Conservation (phyloP, 1,140 invertebrate species). For the Hermetia illucens region DNA sequence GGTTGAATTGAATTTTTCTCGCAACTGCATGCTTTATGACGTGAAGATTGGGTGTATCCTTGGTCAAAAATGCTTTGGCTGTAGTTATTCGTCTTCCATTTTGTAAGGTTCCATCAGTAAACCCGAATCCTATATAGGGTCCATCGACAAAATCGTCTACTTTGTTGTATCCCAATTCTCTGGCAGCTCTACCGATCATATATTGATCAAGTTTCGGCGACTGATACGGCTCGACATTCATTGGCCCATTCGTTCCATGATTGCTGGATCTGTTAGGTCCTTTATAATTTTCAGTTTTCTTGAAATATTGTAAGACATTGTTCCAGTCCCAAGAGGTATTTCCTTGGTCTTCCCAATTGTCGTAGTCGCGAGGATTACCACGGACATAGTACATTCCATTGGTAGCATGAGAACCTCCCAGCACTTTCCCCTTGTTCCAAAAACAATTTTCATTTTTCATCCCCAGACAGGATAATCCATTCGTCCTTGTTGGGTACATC, state of each 20-base stretch:
- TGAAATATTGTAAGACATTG: slow-evolving; percentile 20
- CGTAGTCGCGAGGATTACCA: slow-evolving; percentile 19
- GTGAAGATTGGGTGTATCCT: slow-evolving; percentile 48
- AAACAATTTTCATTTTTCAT: slow-evolving; percentile 36
- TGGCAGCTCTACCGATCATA: slow-evolving; percentile 45
- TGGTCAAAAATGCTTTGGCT: slow-evolving; percentile 43
- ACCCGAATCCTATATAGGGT: slow-evolving; percentile 27
- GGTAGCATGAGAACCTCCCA: slow-evolving; percentile 63
- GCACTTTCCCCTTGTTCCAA: slow-evolving; percentile 51
- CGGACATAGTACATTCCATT: slow-evolving; percentile 53
- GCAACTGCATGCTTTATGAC: slow-evolving; percentile 46
- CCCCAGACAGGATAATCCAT: slow-evolving; percentile 37
- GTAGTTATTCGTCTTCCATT: slow-evolving; percentile 46
- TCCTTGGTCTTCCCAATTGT: slow-evolving; percentile 44
- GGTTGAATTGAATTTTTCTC: slow-evolving; percentile 41
- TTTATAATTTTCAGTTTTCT: slow-evolving; percentile 29
- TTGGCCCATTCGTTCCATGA: slow-evolving; percentile 8
- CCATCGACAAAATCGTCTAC: slow-evolving; percentile 26
- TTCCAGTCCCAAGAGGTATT: slow-evolving; percentile 28
- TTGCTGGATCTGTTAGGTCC: slow-evolving; percentile 5
- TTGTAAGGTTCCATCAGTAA: slow-evolving; percentile 17
- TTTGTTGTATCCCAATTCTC: slow-evolving; percentile 74
- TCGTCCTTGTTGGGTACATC: no score
- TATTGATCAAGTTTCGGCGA: slow-evolving; percentile 19
- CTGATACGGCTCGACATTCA: slow-evolving; percentile 8